Evolutionary conservation across 2,113 vertebrate species (phyloP).

Genomic region (Ptilonorhynchus violaceus): DNA sequence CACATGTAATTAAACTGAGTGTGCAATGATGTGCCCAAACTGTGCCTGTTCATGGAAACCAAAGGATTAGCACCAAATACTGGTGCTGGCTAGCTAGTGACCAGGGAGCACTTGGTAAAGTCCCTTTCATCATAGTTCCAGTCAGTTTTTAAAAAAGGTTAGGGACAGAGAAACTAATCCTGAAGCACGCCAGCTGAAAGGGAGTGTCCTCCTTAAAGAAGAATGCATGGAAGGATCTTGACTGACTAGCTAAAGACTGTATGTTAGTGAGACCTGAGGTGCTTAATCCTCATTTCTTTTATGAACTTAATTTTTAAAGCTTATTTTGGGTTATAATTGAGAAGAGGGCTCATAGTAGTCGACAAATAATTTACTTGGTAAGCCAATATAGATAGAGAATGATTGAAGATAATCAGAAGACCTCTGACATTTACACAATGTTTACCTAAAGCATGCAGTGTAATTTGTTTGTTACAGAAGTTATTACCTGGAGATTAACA

Average conservation of each 20-base stretch:
- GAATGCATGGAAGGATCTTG: background rate
- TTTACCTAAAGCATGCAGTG: background rate
- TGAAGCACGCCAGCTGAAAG: background rate
- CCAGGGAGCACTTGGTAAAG: background rate
- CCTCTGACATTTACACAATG: background rate
- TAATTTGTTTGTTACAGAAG: constrained; percentile 5
- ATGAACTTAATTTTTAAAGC: background rate
- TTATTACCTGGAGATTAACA: background rate
- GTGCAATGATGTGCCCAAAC: background rate
- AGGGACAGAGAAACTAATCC: background rate
- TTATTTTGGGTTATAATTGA: background rate
- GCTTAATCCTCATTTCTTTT: background rate
- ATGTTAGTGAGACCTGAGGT: background rate
- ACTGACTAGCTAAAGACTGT: background rate
- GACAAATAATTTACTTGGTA: background rate
- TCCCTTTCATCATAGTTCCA: background rate
- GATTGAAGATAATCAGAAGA: constrained; percentile 3
- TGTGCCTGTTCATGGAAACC: background rate
- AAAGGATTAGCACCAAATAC: background rate
- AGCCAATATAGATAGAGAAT: background rate
- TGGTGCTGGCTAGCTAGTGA: background rate
- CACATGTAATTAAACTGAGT: background rate
- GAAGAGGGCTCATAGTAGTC: background rate
- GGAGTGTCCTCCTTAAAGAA: background rate
- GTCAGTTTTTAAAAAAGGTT: background rate